Evolutionary conservation across 2,113 vertebrate genomes (phyloP), one percentile per base, ranked within the genome.

Genomic region (Numida meleagris): DNA sequence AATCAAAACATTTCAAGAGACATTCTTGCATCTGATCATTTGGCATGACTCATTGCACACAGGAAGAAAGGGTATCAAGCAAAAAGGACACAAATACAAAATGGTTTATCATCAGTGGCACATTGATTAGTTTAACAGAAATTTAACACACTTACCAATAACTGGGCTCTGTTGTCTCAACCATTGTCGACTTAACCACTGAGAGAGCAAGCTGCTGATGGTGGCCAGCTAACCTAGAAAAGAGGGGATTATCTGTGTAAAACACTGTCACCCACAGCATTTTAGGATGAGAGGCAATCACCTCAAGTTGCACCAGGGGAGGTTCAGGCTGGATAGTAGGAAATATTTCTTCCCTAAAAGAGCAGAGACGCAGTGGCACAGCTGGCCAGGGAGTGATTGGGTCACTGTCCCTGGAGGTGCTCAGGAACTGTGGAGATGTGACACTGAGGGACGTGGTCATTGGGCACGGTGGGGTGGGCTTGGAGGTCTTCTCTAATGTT

Each of bases 1-100:
- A 95, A 95, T 96, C 85, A 90, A 95, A 97, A 95, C 72, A 59
- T 93, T 82, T 66, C 93, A 94, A 82, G 93, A 93, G 6, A 81
- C 62, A 88, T 91, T 78, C 91, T 77, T 89, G 81, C 3, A 17
- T 88, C 94, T 96, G 96, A 96, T 90, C 77, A 72, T 94, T 87
- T 96, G 91, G 95, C 92, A 96, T 92, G 58, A 95, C 81, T 86
- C 81, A 77, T 88, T 90, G 94, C 89, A 95, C 71, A 67, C 82
- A 93, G 95, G 85, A 48, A 68, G 62, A 96, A 92, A 10, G 40
- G 87, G 84, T 93, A 96, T 75, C 72, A 78, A 86, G 57, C 10
- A 17, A 82, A 77, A 88, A 80, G 93, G 84, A 65, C 42, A 83
- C 17, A 88, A 58, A 74, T 29, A 58, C 33, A 23, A 79, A 18